Evolutionary conservation across 2,888 invertebrate species (phyloP).

Genomic region (Drosophila macrospina): DNA sequence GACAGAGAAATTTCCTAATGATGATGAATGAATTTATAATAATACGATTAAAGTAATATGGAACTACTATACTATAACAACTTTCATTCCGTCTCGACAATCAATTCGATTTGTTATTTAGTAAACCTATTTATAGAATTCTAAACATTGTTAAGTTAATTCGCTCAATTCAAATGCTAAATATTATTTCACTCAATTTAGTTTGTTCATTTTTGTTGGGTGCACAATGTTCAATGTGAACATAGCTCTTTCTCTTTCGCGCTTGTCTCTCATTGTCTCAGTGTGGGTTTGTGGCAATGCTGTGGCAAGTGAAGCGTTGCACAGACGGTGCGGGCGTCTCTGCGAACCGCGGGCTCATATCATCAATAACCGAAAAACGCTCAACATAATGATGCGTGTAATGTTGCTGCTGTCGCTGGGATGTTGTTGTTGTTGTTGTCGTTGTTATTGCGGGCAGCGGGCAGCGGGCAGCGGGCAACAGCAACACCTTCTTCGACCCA

Average conservation of each 20-base stretch:
- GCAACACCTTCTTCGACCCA: conserved; percentile 37
- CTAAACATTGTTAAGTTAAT: too few species aligned
- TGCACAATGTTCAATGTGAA: conserved; percentile 8
- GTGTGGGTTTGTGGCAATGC: conserved; percentile 16
- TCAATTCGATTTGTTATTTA: too few species aligned
- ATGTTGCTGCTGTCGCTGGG: conserved; percentile 70
- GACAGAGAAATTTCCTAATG: too few species aligned
- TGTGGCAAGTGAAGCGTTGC: conserved; percentile 63
- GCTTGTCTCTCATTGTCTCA: neutral
- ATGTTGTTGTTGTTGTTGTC: conserved; percentile 12
- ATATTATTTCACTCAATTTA: too few species aligned
- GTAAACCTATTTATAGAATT: too few species aligned
- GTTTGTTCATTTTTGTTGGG: conserved; percentile 18
- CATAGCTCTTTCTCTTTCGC: conserved; percentile 1
- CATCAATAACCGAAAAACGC: conserved; percentile 68
- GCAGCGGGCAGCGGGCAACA: conserved; percentile 4
- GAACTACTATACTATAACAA: too few species aligned
- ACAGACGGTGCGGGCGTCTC: conserved; percentile 45
- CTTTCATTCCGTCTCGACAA: too few species aligned
- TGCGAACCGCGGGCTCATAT: conserved; percentile 59
- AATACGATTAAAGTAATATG: too few species aligned
- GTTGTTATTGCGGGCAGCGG: conserved; percentile 13
- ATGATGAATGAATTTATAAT: too few species aligned
- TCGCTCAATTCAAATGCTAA: too few species aligned
- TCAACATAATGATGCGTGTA: conserved; percentile 83